These are phyloP conservation scores for Helleia helle DNA, from an alignment of 2,888 invertebrate species.

Conservation along the genomic window DNA sequence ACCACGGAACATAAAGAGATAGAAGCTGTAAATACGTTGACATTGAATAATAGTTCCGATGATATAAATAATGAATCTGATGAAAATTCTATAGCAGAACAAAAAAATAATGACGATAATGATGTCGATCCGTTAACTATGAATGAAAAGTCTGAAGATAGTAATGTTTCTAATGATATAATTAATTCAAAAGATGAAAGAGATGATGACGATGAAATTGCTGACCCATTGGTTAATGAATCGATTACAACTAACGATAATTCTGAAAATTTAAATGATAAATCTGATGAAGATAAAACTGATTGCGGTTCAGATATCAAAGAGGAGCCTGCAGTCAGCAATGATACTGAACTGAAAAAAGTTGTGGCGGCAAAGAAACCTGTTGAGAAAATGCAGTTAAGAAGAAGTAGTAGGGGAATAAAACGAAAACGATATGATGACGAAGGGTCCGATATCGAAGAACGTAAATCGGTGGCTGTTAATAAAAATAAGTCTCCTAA, in stretches of 20 bases:
- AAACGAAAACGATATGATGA: conserved; percentile 73
- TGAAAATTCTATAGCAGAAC: not conserved
- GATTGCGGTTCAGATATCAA: conserved; percentile 29
- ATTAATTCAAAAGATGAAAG: conserved; percentile 3
- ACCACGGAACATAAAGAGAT: not conserved
- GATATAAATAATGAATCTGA: not conserved
- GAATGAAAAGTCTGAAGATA: conserved; percentile 2
- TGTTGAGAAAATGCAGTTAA: conserved; percentile 30
- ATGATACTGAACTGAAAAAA: conserved; percentile 70
- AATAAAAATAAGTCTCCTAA: conserved; percentile 82
- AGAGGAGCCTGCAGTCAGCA: conserved; percentile 54
- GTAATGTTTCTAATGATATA: not conserved
- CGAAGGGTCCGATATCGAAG: conserved; percentile 75
- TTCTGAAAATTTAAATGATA: conserved; percentile 35
- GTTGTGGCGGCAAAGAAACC: conserved; percentile 34
- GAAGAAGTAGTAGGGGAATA: conserved; percentile 52
- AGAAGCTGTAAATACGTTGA: not conserved
- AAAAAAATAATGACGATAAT: not conserved
- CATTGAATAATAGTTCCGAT: not conserved
- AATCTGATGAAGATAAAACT: conserved; percentile 25
- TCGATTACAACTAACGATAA: conserved; percentile 19
- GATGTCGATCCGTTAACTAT: not conserved
- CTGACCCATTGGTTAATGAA: conserved; percentile 36
- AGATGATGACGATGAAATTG: conserved; percentile 7
- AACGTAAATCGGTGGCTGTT: conserved; percentile 84